phyloP scores from a whole-genome alignment of 2,797 vertebrate species.

The Silurus aristotelis region DNA sequence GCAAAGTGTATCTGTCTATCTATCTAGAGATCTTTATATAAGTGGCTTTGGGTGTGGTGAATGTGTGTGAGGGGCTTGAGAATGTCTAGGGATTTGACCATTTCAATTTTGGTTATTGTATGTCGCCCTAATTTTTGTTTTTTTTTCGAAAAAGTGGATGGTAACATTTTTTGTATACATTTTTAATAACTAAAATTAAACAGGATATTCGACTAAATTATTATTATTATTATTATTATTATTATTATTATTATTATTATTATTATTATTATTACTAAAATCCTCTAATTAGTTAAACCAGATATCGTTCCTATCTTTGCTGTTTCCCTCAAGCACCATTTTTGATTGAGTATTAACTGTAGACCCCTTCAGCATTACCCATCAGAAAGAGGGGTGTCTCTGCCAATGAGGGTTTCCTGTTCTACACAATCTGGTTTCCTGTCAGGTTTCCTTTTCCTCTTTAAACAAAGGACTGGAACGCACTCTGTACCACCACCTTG shows the following conservation, averaged over 20 bases:
- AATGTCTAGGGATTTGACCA: slow-evolving; percentile 45
- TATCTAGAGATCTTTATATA: slow-evolving; percentile 33
- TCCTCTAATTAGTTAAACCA: not conserved
- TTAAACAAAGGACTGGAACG: slow-evolving; percentile 89
- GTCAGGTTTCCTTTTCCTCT: slow-evolving; percentile 95
- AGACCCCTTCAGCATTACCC: slow-evolving; percentile 70
- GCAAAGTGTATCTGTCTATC: not conserved
- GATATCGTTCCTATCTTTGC: not conserved
- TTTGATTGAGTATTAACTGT: slow-evolving; percentile 85
- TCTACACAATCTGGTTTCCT: slow-evolving; percentile 92
- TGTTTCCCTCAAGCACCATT: slow-evolving; percentile 10
- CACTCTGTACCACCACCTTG: slow-evolving; percentile 60
- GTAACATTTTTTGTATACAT: not conserved
- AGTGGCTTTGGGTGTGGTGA: slow-evolving; percentile 76
- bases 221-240: not conserved
- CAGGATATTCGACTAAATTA: not conserved
- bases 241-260: not conserved
- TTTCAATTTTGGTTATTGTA: not conserved
- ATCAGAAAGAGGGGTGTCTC: slow-evolving; percentile 83
- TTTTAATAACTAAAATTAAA: not conserved
- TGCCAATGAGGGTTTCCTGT: slow-evolving; percentile 92
- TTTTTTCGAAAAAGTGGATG: not conserved
- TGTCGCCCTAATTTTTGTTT: not conserved
- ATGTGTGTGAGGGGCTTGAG: slow-evolving; percentile 65
- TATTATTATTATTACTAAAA: slow-evolving; percentile 23